Conservation (phyloP, 2,888 invertebrate genomes). For the Parthenolecanium corni region DNA sequence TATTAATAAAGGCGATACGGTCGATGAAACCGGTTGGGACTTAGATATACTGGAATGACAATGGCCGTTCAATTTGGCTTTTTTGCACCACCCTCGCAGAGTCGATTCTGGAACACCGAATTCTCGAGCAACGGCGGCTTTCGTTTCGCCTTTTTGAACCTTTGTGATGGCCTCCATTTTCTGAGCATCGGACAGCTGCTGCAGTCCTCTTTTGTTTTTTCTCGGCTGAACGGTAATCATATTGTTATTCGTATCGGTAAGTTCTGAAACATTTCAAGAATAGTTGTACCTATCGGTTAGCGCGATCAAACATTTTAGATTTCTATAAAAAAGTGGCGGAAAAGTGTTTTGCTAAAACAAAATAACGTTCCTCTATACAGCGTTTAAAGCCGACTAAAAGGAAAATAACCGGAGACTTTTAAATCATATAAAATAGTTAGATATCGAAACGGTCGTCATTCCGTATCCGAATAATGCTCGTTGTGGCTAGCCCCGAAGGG, state of each 20-base stretch:
- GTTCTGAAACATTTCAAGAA: too few species aligned
- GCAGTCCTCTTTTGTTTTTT: conserved; percentile 47
- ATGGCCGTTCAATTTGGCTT: conserved; percentile 48
- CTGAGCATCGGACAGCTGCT: conserved; percentile 61
- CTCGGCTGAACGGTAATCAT: conserved; percentile 22
- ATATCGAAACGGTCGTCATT: too few species aligned
- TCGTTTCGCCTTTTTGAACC: conserved; percentile 73
- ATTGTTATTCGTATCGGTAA: neutral
- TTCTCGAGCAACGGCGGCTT: conserved; percentile 72
- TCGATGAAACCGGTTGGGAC: conserved; percentile 20
- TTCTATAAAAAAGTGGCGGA: too few species aligned
- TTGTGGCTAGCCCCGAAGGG: too few species aligned
- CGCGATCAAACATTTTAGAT: too few species aligned
- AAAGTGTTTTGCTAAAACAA: too few species aligned
- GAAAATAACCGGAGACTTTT: too few species aligned
- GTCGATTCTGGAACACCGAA: conserved; percentile 80
- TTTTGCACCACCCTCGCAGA: conserved; percentile 77
- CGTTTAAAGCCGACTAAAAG: too few species aligned
- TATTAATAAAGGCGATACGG: conserved; percentile 16
- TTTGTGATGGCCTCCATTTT: conserved; percentile 71
- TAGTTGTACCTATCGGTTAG: too few species aligned
- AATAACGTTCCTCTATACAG: too few species aligned
- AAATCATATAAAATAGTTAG: too few species aligned
- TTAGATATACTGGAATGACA: conserved; percentile 29
- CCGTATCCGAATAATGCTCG: too few species aligned